Evolutionary conservation across 2,888 invertebrate species (phyloP), one percentile per base, ranked within the genome.

Genomic region (Drosophila demipolita): DNA sequence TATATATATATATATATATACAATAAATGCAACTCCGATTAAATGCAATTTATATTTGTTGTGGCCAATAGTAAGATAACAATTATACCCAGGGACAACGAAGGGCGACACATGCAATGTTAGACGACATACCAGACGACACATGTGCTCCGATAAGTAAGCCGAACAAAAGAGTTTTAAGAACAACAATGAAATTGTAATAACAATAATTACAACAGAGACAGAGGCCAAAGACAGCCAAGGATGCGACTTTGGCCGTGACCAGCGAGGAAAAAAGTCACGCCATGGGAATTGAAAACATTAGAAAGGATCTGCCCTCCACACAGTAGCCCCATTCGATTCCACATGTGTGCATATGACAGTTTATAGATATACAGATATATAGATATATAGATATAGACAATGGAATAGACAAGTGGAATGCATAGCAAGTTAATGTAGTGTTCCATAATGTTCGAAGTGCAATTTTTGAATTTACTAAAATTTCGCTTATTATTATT

Each of bases 121-220:
- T 42, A 66, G 69, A 54, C 66, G 48, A 40, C 36, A 35, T 49
- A 45, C 42, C 62, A 78, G 74, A 76, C 63, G 69, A 67, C 70
- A 77, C 75, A 82, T 87, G 73, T 85, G 74, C 69, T 78, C 68
- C 70, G 79, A 84, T 83, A 78, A 82, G 82, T 79, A 79, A 82
- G 66, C 66, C 72, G 52, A 84, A 71, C 66, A 69, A 71, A 60
- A 69, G 66, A 64, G 73, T 75, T 62, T 70, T 50, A 70, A 71
- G 63, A 75, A 74, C 69, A 75, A 80, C 73, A 80, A 77, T 83
- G 67, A 71, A 80, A 88, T 79, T 77, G 87, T 81, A 78, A 81
- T 76, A 80, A 78, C 67, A 81, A 78, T 74, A 87, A 82, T 68
- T 72, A 83, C 75, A 75, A 62, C 73, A 75, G 66, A 58, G 70